A percentile compares a stretch with the other conserved stretches of the same genome.
These are phyloP conservation scores for Drosophila meridiana DNA, from an alignment of 2,888 invertebrate genomes.

Conservation along the genomic window DNA sequence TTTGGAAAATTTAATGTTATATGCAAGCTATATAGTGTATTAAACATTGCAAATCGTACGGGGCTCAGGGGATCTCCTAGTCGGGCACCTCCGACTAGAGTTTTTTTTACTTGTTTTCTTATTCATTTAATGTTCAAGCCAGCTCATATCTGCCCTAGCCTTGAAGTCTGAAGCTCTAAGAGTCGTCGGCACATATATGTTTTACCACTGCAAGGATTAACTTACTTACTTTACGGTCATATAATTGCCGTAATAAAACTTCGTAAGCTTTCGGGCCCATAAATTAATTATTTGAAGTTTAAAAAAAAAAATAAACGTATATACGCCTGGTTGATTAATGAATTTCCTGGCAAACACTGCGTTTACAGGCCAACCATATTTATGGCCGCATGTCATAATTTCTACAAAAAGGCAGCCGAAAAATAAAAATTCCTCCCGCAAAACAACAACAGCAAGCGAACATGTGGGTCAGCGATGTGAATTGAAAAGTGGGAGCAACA, in stretches of 20 bases:
- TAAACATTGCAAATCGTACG: too few species aligned
- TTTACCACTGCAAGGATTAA: neutral
- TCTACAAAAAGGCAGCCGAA: constrained; percentile 38
- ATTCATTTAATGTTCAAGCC: too few species aligned
- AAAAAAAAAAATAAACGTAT: constrained; percentile 5
- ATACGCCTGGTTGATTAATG: constrained; percentile 40
- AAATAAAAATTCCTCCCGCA: constrained; percentile 24
- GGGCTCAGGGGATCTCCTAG: too few species aligned
- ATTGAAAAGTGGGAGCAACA: constrained; percentile 60
- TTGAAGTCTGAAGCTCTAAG: neutral
- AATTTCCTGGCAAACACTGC: constrained; percentile 38
- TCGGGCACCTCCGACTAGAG: too few species aligned
- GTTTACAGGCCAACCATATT: constrained; percentile 42
- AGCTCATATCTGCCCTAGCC: too few species aligned
- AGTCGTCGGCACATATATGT: too few species aligned
- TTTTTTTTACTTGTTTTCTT: too few species aligned
- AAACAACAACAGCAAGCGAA: constrained; percentile 27
- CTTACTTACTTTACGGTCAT: neutral
- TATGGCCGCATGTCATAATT: constrained; percentile 46
- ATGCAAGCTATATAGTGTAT: too few species aligned
- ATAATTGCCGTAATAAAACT: neutral
- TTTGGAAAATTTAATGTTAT: too few species aligned
- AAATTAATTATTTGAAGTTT: constrained; percentile 32
- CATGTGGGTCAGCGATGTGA: constrained; percentile 73
- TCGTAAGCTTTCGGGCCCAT: neutral